A percentile compares a stretch with the other conserved stretches of the same genome.
These are phyloP conservation scores for Spermophilus dauricus DNA, from an alignment of 2,113 vertebrate genomes.

Conservation along the genomic window DNA sequence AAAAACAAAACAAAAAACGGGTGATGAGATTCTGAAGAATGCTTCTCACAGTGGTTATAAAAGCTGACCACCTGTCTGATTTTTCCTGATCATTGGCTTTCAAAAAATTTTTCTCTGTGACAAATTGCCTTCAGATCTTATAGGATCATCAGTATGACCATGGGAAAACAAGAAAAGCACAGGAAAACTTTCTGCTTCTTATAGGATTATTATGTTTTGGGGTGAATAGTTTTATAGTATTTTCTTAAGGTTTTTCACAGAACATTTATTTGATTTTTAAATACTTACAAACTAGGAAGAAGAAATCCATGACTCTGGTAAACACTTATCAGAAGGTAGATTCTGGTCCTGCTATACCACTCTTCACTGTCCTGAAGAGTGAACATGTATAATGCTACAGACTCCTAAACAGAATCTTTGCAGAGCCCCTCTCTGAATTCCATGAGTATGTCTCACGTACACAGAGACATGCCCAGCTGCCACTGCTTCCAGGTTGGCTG, in stretches of 20 bases:
- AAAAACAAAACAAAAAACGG: not conserved
- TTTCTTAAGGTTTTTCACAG: not conserved
- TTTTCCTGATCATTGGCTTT: constrained; percentile 2
- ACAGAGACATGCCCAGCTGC: accelerated
- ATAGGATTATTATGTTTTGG: not conserved
- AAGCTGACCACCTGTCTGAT: not conserved
- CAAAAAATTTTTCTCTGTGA: not conserved
- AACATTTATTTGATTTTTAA: constrained; percentile 40
- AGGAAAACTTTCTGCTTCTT: not conserved
- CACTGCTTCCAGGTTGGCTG: not conserved
- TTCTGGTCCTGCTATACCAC: not conserved
- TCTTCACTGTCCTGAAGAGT: not conserved
- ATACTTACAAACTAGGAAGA: not conserved
- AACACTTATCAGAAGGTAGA: not conserved
- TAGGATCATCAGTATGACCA: not conserved
- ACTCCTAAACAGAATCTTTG: not conserved
- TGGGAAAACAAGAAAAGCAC: not conserved
- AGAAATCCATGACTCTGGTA: not conserved
- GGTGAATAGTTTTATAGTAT: not conserved
- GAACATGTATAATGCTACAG: not conserved
- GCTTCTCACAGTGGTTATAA: not conserved
- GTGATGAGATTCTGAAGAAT: not conserved
- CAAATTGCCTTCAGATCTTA: not conserved
- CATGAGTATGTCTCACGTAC: not conserved
- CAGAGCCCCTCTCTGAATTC: not conserved